Conservation (phyloP, 2,888 invertebrate genomes). For the Pseudococcus viburni region DNA sequence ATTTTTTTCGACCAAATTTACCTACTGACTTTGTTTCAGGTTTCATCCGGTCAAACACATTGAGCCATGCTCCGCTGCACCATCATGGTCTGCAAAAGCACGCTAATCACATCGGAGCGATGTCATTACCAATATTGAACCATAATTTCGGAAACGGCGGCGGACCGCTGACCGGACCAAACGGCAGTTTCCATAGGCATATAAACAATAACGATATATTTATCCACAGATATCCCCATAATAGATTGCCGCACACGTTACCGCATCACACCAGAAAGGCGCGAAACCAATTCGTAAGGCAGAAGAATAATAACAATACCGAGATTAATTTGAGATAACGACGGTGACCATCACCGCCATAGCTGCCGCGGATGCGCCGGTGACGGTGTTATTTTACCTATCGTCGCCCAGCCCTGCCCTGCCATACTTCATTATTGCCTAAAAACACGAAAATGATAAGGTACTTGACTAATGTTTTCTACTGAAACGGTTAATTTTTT, state of each 20-base stretch:
- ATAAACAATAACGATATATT: slow-evolving; percentile 43
- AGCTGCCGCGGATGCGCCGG: background rate
- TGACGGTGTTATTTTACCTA: background rate
- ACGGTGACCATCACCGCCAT: background rate
- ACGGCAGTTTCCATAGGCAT: slow-evolving; percentile 59
- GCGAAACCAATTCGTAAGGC: slow-evolving; percentile 47
- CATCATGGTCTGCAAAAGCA: slow-evolving; percentile 59
- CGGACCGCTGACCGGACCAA: slow-evolving; percentile 51
- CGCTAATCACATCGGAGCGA: slow-evolving; percentile 56
- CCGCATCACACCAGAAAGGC: slow-evolving; percentile 53
- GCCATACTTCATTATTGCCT: background rate
- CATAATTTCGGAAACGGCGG: slow-evolving; percentile 60
- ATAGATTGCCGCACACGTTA: slow-evolving; percentile 61
- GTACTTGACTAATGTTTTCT: slow-evolving; percentile 63
- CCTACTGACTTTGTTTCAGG: background rate
- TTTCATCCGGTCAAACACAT: slow-evolving; percentile 59
- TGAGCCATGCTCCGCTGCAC: slow-evolving; percentile 59
- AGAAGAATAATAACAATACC: slow-evolving; percentile 57
- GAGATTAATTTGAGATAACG: slow-evolving; percentile 63
- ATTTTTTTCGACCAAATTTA: background rate
- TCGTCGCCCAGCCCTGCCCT: background rate
- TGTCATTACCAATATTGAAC: slow-evolving; percentile 61
- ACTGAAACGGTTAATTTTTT: slow-evolving; percentile 52
- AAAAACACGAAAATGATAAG: background rate
- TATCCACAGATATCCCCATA: slow-evolving; percentile 27